Percentiles rank a stretch among this genome's conserved stretches.
Conservation (phyloP, 2,113 vertebrate species). For the Pterocles orientalis region DNA sequence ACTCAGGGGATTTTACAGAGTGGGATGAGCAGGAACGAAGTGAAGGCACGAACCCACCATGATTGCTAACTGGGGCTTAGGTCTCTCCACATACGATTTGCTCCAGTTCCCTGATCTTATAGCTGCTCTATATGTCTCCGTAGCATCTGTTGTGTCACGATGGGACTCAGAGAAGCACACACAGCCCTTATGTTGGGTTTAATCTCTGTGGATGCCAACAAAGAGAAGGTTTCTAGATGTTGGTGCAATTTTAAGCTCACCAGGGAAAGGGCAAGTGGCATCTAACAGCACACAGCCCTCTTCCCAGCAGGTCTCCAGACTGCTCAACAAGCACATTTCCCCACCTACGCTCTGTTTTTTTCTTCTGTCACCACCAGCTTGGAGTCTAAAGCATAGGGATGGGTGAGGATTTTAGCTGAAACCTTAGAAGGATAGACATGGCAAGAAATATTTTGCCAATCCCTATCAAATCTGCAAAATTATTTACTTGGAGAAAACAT, state of each 20-base stretch:
- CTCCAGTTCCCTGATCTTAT: background rate
- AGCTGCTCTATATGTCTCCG: background rate
- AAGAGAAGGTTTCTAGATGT: background rate
- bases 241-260: background rate
- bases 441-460: background rate
- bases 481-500: background rate
- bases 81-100: background rate
- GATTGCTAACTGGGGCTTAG: background rate
- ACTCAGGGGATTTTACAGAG: background rate
- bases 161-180: background rate
- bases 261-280: background rate
- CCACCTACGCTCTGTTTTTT: background rate
- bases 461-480: background rate
- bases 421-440: background rate
- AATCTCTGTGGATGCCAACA: background rate
- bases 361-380: background rate
- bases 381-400: background rate
- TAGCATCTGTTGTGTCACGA: background rate
- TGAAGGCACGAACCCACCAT: background rate
- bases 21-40: background rate
- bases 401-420: background rate
- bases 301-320: background rate
- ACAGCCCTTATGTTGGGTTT: rapidly evolving
- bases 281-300: background rate
- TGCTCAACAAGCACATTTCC: background rate